phyloP scores from a whole-genome alignment of 2,113 vertebrate genomes.

The Hoplias malabaricus region DNA sequence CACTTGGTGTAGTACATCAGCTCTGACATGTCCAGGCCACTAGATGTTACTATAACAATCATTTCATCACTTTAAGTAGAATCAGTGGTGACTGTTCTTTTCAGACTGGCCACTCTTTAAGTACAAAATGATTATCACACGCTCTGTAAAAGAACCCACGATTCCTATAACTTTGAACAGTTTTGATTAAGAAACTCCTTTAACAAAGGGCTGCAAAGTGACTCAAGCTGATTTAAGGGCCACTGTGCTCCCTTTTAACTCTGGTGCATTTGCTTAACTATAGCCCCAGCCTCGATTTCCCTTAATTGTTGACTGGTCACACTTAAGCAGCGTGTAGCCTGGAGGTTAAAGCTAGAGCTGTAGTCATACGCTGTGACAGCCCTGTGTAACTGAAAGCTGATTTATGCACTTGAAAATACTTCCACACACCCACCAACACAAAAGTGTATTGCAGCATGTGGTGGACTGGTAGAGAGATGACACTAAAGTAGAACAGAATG shows the following conservation, averaged over 20 bases:
- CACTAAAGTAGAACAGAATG: background rate
- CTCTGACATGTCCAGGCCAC: no score
- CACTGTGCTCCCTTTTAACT: background rate
- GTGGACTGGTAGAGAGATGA: background rate
- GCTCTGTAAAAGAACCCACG: background rate
- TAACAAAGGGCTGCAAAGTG: background rate
- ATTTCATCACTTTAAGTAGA: background rate
- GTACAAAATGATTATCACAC: background rate
- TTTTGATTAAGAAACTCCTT: background rate
- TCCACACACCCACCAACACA: background rate
- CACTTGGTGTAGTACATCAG: no score
- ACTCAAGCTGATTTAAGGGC: background rate
- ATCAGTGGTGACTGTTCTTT: background rate
- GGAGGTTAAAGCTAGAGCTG: background rate
- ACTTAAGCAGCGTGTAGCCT: background rate
- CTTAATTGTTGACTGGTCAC: constrained; percentile 12
- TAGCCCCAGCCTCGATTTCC: background rate
- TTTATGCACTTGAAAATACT: background rate
- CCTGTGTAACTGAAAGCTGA: constrained; percentile 3
- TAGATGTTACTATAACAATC: no score
- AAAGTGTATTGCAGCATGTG: no score
- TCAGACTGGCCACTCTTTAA: background rate
- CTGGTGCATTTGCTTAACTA: background rate
- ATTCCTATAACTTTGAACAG: background rate
- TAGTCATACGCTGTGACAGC: constrained; percentile 9